phyloP scores from a whole-genome alignment of 2,888 invertebrate genomes.

The Drosophila demipolita region DNA sequence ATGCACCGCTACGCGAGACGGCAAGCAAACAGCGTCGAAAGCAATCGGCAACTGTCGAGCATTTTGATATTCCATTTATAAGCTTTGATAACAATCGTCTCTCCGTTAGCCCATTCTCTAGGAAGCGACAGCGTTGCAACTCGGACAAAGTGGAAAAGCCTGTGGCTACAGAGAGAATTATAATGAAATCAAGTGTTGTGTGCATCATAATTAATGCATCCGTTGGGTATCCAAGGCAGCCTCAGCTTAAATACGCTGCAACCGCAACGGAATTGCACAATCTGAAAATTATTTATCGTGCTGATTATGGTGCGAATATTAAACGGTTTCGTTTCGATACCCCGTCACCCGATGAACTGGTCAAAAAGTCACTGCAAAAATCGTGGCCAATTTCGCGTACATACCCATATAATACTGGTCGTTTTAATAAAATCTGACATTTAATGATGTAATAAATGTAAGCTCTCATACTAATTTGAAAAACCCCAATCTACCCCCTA shows the following conservation, averaged over 20 bases:
- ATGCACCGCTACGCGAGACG: conserved; percentile 54
- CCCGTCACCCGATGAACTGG: conserved; percentile 82
- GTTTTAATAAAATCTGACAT: conserved; percentile 13
- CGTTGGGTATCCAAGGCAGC: conserved; percentile 52
- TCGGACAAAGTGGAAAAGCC: conserved; percentile 3
- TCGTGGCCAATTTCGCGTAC: conserved; percentile 66
- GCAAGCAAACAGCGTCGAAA: conserved; percentile 44
- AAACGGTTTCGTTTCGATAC: conserved; percentile 78
- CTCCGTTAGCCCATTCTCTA: conserved; percentile 1
- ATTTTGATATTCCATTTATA: conserved; percentile 67
- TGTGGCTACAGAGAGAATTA: not conserved
- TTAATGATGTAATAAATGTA: conserved; percentile 9
- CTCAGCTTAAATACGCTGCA: conserved; percentile 47
- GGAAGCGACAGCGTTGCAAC: not conserved
- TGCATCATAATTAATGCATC: conserved; percentile 52
- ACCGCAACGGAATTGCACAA: conserved; percentile 39
- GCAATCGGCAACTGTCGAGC: conserved; percentile 18
- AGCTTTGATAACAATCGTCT: conserved; percentile 46
- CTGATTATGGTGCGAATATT: conserved; percentile 68
- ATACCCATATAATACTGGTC: conserved; percentile 21
- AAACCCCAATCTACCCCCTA: too few species aligned
- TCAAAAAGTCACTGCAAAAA: conserved; percentile 74
- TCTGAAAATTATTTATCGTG: conserved; percentile 44
- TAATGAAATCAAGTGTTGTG: conserved; percentile 42
- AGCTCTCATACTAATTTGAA: too few species aligned